Percentiles rank a stretch among this genome's conserved stretches.
These are phyloP conservation scores for Orgyia antiqua DNA, from an alignment of 2,888 invertebrate species.

Conservation along the genomic window DNA sequence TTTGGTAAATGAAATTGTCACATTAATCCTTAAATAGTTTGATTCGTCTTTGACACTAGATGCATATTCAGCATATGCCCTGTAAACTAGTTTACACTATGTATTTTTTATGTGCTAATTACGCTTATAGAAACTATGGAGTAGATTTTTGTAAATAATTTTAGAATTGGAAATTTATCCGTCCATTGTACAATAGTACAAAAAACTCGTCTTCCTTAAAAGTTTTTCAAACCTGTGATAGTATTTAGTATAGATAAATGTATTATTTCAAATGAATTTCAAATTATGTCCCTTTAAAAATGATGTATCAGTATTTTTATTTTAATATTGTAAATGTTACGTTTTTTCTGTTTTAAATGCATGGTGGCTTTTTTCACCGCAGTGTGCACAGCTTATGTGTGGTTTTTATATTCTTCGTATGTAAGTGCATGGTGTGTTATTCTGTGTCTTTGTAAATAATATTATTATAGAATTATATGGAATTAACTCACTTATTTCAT, in stretches of 20 bases:
- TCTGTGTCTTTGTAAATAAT: slow-evolving; percentile 72
- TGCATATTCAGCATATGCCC: no score
- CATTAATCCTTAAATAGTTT: background rate
- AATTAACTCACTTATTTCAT: slow-evolving; percentile 75
- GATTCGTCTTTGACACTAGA: no score
- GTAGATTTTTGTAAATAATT: background rate
- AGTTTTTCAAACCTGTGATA: slow-evolving; percentile 52
- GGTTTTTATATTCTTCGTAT: slow-evolving; percentile 56
- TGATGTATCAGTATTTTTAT: slow-evolving; percentile 41
- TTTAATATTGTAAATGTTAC: slow-evolving; percentile 22
- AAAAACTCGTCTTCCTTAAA: slow-evolving; percentile 51
- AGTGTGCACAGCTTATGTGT: slow-evolving; percentile 67
- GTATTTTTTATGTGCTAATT: no score
- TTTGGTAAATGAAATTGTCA: slow-evolving; percentile 78
- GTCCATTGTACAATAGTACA: slow-evolving; percentile 41
- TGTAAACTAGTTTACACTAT: no score
- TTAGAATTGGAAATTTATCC: slow-evolving; percentile 28
- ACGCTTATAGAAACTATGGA: no score
- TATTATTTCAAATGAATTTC: slow-evolving; percentile 27
- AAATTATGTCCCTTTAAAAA: slow-evolving; percentile 23
- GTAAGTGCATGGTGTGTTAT: slow-evolving; percentile 78
- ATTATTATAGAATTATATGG: slow-evolving; percentile 69
- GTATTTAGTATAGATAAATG: slow-evolving; percentile 28
- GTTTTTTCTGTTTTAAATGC: slow-evolving; percentile 42
- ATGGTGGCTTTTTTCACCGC: slow-evolving; percentile 62